A percentile compares a stretch with the other conserved stretches of the same genome.
Evolutionary conservation across 2,113 vertebrate genomes (phyloP).

Genomic region (Meles meles): DNA sequence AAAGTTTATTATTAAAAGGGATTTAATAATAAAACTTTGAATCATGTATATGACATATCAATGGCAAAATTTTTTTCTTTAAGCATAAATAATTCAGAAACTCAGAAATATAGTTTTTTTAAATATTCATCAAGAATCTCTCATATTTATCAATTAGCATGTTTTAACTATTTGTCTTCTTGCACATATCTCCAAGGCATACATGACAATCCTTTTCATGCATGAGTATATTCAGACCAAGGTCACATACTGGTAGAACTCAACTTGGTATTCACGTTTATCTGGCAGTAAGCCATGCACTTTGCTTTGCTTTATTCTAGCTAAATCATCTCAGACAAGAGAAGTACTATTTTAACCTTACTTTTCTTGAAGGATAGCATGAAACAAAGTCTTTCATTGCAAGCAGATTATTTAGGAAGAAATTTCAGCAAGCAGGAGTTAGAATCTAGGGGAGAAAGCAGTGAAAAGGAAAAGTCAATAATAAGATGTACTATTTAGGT

Average conservation of each 20-base stretch:
- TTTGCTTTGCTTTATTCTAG: not conserved
- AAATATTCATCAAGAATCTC: not conserved
- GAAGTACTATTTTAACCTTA: not conserved
- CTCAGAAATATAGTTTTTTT: not conserved
- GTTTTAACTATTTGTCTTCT: not conserved
- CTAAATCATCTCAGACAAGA: not conserved
- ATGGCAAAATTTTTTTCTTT: not conserved
- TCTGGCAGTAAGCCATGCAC: not conserved
- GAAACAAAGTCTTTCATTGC: not conserved
- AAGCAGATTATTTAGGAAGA: not conserved
- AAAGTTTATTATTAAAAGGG: not conserved
- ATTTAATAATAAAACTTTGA: not conserved
- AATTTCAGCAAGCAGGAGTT: not conserved
- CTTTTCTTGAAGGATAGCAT: not conserved
- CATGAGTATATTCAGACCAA: not conserved
- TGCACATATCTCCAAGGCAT: not conserved
- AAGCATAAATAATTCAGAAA: not conserved
- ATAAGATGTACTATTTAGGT: not conserved
- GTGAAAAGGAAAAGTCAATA: not conserved
- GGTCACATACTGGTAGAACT: not conserved
- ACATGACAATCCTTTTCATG: not conserved
- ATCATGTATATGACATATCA: not conserved
- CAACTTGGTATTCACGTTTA: not conserved
- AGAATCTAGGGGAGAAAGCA: not conserved
- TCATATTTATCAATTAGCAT: not conserved